phyloP scores from a whole-genome alignment of 2,888 invertebrate species.

The Mimumesa dahlbomi region DNA sequence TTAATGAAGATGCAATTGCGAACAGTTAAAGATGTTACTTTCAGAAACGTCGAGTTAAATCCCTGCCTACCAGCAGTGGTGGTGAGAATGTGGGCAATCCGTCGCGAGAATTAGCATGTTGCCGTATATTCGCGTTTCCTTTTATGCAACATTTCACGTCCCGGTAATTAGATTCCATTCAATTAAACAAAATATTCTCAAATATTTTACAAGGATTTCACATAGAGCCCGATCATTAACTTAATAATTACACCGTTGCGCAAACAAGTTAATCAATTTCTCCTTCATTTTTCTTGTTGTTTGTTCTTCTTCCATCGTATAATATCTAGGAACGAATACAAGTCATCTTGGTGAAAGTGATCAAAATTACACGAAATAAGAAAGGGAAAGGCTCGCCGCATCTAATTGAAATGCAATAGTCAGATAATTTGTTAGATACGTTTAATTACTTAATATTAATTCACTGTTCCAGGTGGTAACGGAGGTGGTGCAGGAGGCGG shows the following conservation, averaged over 20 bases:
- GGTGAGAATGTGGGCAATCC: slow-evolving; percentile 34
- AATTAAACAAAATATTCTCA: slow-evolving; percentile 45
- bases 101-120: slow-evolving; percentile 44
- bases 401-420: no score
- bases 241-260: no score
- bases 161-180: slow-evolving; percentile 45
- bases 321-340: no score
- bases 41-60: slow-evolving; percentile 1
- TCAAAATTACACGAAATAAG: no score
- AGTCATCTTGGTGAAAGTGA: no score
- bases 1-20: slow-evolving; percentile 33
- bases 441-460: slow-evolving; percentile 14
- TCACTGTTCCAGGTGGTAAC: slow-evolving; percentile 39
- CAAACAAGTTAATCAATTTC: no score
- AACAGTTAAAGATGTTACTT: not conserved
- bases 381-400: no score
- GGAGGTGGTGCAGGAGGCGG: slow-evolving; percentile 58
- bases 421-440: no score
- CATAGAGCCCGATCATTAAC: no score
- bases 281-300: no score
- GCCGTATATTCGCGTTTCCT: slow-evolving; percentile 19
- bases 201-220: slow-evolving; percentile 32
- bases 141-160: slow-evolving; percentile 19
- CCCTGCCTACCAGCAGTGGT: not conserved
- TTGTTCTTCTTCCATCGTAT: no score